phyloP scores from a whole-genome alignment of 2,888 invertebrate species.

The Meiosimyza platycephala region DNA sequence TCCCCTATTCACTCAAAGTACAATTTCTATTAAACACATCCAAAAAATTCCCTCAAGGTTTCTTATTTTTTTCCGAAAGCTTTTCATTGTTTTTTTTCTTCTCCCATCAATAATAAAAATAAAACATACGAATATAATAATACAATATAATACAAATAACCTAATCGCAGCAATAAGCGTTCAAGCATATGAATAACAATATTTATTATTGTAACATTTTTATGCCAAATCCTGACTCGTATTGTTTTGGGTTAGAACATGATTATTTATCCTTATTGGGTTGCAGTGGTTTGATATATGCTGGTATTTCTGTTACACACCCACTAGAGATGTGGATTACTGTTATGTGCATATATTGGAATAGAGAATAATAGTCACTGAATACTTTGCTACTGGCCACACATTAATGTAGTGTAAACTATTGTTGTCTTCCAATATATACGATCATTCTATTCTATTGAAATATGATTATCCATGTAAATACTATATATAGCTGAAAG shows the following conservation, averaged over 20 bases:
- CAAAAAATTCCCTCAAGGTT: background rate
- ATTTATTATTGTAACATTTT: conserved; percentile 40
- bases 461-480: too few species aligned
- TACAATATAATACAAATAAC: conserved; percentile 25
- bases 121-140: conserved; percentile 3
- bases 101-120: background rate
- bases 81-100: too few species aligned
- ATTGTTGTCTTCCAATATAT: too few species aligned
- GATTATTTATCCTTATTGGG: background rate
- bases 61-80: too few species aligned
- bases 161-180: conserved; percentile 44
- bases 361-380: too few species aligned
- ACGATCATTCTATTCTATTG: too few species aligned
- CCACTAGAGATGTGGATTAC: background rate
- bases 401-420: too few species aligned
- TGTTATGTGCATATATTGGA: background rate
- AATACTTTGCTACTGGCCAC: too few species aligned
- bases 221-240: background rate
- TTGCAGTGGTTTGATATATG: background rate
- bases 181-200: conserved; percentile 47
- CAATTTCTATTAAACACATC: too few species aligned
- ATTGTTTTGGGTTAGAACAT: background rate
- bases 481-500: too few species aligned
- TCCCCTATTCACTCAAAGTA: too few species aligned
- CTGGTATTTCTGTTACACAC: too few species aligned